Percentiles rank a stretch among this genome's conserved stretches.
These are phyloP conservation scores for Lates calcarifer DNA, from an alignment of 2,113 vertebrate genomes.

Conservation along the genomic window DNA sequence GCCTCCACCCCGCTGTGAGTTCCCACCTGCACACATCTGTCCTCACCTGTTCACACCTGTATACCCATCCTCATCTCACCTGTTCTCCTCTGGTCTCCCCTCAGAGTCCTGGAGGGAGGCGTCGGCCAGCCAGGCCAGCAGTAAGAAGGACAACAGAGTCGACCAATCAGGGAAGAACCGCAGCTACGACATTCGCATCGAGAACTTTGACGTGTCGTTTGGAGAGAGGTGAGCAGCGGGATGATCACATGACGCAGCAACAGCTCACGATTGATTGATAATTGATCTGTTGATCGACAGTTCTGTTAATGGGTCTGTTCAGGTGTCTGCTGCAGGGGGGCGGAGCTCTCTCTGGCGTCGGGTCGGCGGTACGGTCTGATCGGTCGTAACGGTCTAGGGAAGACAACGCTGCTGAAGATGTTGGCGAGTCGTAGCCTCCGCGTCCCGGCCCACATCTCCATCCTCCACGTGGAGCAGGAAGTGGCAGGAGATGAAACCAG, in stretches of 20 bases:
- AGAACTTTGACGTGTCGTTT: conserved; percentile 98
- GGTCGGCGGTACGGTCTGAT: conserved; percentile 95
- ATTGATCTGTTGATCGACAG: too few relatives aligned
- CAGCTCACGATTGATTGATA: too few relatives aligned
- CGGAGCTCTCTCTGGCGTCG: conserved; percentile 90
- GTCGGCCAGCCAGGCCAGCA: conserved; percentile 96
- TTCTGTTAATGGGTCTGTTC: too few relatives aligned
- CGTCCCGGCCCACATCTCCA: conserved; percentile 94
- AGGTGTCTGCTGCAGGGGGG: conserved; percentile 93
- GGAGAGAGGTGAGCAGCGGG: conserved; percentile 91
- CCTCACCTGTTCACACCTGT: not conserved
- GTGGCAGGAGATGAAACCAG: conserved; percentile 94
- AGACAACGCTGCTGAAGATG: conserved; percentile 98
- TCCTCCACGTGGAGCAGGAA: conserved; percentile 98
- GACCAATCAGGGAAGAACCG: conserved; percentile 97
- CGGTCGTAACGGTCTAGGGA: conserved; percentile 95
- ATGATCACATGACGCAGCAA: too few relatives aligned
- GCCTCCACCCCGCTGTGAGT: conserved; percentile 81
- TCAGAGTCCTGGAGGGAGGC: conserved; percentile 98
- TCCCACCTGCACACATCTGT: not conserved
- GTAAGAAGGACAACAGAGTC: conserved; percentile 94
- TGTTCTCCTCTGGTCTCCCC: not conserved
- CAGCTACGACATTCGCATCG: conserved; percentile 95
- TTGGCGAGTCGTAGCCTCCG: conserved; percentile 91
- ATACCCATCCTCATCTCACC: not conserved